A percentile compares a stretch with the other conserved stretches of the same genome.
These are phyloP conservation scores for Euproctis similis DNA, from an alignment of 2,888 invertebrate species.

Conservation along the genomic window DNA sequence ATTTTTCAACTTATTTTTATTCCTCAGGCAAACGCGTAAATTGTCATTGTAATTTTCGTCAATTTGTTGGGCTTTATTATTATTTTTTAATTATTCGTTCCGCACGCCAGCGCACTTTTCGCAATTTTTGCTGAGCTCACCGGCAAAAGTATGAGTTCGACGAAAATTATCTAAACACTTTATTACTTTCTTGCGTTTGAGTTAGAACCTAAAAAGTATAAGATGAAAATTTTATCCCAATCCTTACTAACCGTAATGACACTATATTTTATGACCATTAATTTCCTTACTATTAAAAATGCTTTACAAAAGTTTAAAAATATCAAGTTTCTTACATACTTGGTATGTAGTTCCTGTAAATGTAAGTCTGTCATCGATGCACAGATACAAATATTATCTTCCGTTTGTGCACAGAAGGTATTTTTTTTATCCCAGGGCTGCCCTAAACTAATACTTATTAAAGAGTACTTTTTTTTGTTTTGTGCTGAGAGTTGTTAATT, in stretches of 20 bases:
- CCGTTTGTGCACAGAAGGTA: slow-evolving; percentile 16
- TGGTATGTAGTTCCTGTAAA: slow-evolving; percentile 2
- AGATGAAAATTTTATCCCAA: no score
- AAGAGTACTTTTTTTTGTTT: background rate
- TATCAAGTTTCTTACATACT: no score
- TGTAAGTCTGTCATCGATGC: slow-evolving; percentile 28
- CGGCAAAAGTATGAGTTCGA: no score
- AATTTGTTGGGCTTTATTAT: slow-evolving; percentile 13
- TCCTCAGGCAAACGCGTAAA: slow-evolving; percentile 13
- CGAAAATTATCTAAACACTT: no score
- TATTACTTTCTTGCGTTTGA: no score
- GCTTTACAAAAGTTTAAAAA: no score
- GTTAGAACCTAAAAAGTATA: no score
- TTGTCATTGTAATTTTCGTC: slow-evolving; percentile 21
- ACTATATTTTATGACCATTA: no score
- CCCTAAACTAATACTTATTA: slow-evolving; percentile 2
- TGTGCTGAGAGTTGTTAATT: no score
- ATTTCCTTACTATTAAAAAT: no score
- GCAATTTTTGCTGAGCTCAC: background rate
- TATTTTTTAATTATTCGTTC: slow-evolving; percentile 11
- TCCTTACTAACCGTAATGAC: no score
- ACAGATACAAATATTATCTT: slow-evolving; percentile 27
- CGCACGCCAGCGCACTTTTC: slow-evolving; percentile 4
- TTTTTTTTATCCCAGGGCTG: slow-evolving; percentile 15
- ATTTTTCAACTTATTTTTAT: slow-evolving; percentile 14